phyloP scores from a whole-genome alignment of 53 echinoderm and acorn worm species.

The Antedon mediterranea region DNA sequence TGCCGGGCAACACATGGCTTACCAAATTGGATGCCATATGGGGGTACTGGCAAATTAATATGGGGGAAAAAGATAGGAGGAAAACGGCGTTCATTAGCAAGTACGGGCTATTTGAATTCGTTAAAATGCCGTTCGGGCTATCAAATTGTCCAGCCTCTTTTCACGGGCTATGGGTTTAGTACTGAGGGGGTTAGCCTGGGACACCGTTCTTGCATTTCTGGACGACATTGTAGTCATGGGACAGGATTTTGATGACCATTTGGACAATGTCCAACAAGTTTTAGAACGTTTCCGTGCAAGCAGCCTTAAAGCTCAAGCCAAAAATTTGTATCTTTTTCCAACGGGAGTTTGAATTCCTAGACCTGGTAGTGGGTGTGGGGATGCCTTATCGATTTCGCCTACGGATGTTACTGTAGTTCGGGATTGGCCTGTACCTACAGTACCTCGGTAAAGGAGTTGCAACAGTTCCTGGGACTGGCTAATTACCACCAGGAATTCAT shows the following conservation, averaged over 20 bases:
- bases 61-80: conserved; percentile 3
- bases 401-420: conserved; percentile 3
- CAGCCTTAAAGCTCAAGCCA: too few relatives aligned
- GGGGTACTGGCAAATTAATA: background rate
- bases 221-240: background rate
- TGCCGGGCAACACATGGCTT: background rate
- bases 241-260: too few relatives aligned
- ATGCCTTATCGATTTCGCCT: background rate
- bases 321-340: too few relatives aligned
- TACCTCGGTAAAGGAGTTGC: conserved; percentile 9
- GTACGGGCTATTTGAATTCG: conserved; percentile 26
- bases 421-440: conserved; percentile 22
- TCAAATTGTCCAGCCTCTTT: background rate
- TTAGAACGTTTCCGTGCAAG: too few relatives aligned
- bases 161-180: background rate
- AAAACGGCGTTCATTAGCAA: conserved; percentile 46
- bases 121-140: background rate
- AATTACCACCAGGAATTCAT: conserved; percentile 36
- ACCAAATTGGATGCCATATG: background rate
- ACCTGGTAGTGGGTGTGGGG: background rate
- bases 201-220: background rate
- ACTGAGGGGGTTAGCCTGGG: background rate
- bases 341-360: too few relatives aligned
- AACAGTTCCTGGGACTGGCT: conserved; percentile 24
- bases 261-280: too few relatives aligned